A percentile compares a stretch with the other conserved stretches of the same genome.
These are phyloP conservation scores for Dipodomys merriami DNA, from an alignment of 2,113 vertebrate genomes.

Conservation along the genomic window DNA sequence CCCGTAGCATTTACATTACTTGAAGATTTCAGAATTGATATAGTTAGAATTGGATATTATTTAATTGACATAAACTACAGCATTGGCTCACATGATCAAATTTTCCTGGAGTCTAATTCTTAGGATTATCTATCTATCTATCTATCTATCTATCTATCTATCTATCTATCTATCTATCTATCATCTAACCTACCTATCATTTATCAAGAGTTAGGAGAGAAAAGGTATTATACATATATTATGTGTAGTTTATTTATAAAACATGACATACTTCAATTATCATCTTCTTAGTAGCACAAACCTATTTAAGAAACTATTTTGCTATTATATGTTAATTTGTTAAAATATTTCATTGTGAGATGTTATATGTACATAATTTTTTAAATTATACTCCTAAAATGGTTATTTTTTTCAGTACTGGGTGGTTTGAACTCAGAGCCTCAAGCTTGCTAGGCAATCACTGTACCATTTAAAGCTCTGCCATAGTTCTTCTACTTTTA, in stretches of 20 bases:
- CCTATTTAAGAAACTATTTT: conserved; percentile 8
- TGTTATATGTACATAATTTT: conserved; percentile 1
- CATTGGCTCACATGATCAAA: background rate
- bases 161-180: background rate
- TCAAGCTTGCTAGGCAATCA: too few species aligned
- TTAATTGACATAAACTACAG: conserved; percentile 4
- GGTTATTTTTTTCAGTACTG: too few species aligned
- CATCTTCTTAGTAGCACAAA: background rate
- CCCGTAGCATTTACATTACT: background rate
- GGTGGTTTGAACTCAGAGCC: too few species aligned
- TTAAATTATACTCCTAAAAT: background rate
- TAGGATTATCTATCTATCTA: background rate
- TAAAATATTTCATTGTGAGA: conserved; percentile 36
- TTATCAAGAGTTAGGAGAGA: background rate
- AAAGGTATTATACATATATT: background rate
- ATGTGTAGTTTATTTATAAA: background rate
- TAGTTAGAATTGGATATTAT: background rate
- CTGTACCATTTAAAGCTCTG: too few species aligned
- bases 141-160: background rate
- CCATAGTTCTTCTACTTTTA: too few species aligned
- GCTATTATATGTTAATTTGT: background rate
- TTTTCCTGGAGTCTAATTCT: conserved; percentile 38
- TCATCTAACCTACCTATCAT: background rate
- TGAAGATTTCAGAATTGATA: conserved; percentile 9
- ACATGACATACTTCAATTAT: background rate